These are phyloP conservation scores for Butorides virescens DNA, from an alignment of 2,113 vertebrate species.

Conservation along the genomic window DNA sequence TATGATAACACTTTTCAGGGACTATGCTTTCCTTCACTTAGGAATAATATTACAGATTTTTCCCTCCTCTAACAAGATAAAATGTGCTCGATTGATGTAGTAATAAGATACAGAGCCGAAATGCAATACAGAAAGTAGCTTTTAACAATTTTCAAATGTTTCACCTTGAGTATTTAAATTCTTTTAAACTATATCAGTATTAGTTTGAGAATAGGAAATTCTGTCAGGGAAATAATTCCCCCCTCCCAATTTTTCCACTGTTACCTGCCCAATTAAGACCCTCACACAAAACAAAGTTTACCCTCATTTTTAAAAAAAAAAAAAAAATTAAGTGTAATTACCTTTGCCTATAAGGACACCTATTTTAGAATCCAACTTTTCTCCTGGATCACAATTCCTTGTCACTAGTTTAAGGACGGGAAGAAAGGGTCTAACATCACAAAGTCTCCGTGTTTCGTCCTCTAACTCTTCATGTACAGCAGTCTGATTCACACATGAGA, in stretches of 20 bases:
- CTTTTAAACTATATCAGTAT: not conserved
- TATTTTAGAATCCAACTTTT: conserved; percentile 96
- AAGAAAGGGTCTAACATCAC: conserved; percentile 94
- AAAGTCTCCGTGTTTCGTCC: conserved; percentile 91
- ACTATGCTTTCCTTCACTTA: not conserved
- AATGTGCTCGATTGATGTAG: not conserved
- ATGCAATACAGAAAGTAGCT: not conserved
- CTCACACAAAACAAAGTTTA: not conserved
- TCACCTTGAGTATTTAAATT: not conserved
- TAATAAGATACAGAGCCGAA: not conserved
- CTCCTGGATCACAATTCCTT: conserved; percentile 90
- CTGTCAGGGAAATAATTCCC: not conserved
- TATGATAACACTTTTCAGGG: not conserved
- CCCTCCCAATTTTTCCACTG: not conserved
- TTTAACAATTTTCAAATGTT: not conserved
- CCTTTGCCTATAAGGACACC: conserved; percentile 97
- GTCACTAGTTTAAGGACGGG: conserved; percentile 92
- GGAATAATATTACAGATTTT: not conserved
- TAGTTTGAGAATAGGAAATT: not conserved
- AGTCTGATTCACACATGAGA: conserved; percentile 95
- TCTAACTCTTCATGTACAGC: conserved; percentile 96
- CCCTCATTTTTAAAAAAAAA: conserved; percentile 30
- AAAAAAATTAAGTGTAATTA: conserved; percentile 54
- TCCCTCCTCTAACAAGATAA: not conserved
- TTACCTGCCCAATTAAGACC: not conserved